Percentiles rank a stretch among this genome's conserved stretches.
These are phyloP conservation scores for Sinohyriopsis cumingii DNA, from an alignment of 2,888 invertebrate species.

Conservation along the genomic window DNA sequence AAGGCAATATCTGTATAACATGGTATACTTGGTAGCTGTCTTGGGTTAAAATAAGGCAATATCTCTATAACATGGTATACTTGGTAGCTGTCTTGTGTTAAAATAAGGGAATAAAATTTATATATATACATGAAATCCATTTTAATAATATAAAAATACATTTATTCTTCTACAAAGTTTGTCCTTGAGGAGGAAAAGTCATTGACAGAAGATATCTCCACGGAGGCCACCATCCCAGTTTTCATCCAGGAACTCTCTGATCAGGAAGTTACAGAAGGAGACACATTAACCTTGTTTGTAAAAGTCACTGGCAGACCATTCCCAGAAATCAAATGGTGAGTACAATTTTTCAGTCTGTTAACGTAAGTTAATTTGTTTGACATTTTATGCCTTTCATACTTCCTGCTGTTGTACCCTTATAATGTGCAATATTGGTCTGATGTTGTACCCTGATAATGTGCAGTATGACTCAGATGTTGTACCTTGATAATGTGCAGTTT, in stretches of 20 bases:
- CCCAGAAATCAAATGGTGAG: slow-evolving; percentile 80
- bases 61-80: too few species aligned
- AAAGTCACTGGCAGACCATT: slow-evolving; percentile 70
- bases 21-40: too few species aligned
- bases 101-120: too few species aligned
- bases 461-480: background rate
- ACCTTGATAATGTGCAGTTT: too few species aligned
- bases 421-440: background rate
- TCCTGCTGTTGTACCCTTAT: background rate
- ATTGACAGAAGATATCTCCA: slow-evolving; percentile 34
- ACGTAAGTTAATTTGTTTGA: background rate
- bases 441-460: background rate
- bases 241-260: slow-evolving; percentile 55
- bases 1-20: too few species aligned
- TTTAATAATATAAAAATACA: too few species aligned
- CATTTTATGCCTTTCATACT: background rate
- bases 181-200: slow-evolving; percentile 37
- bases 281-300: slow-evolving; percentile 66
- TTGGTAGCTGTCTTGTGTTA: too few species aligned
- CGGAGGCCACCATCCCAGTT: slow-evolving; percentile 40
- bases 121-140: too few species aligned
- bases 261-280: slow-evolving; percentile 61
- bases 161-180: slow-evolving; percentile 17
- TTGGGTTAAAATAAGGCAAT: too few species aligned
- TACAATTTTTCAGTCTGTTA: background rate